Conservation (phyloP, 2,797 vertebrate species). For the Manis pentadactyla region DNA sequence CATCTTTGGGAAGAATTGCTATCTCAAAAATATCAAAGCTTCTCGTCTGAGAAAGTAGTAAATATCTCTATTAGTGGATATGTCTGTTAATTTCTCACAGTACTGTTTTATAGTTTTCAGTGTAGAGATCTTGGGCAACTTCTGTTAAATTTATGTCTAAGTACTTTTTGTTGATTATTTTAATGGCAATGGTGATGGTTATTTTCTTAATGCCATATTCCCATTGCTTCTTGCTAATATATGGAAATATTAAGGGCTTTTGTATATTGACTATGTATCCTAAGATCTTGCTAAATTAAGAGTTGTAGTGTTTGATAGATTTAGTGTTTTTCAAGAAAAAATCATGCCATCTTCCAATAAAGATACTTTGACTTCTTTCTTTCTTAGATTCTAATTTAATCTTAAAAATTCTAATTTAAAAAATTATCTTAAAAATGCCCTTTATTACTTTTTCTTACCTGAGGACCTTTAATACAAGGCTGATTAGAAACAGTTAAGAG, state of each 20-base stretch:
- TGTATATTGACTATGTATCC: background rate
- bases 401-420: too few species aligned
- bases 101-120: background rate
- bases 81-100: background rate
- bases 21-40: background rate
- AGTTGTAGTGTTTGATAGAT: background rate
- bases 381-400: background rate
- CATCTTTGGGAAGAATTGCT: background rate
- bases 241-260: background rate
- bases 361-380: background rate
- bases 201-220: background rate
- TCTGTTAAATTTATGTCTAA: background rate
- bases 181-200: background rate
- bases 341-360: background rate
- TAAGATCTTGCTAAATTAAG: background rate
- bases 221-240: background rate
- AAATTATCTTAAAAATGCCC: too few species aligned
- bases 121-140: background rate
- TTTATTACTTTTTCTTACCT: background rate
- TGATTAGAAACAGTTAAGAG: background rate
- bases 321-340: background rate
- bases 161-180: background rate
- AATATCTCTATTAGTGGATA: background rate
- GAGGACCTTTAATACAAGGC: background rate
- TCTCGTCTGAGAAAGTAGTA: background rate